Evolutionary conservation across 2,797 vertebrate genomes (phyloP), one percentile per base, ranked within the genome.

Genomic region (Erpetoichthys calabaricus): DNA sequence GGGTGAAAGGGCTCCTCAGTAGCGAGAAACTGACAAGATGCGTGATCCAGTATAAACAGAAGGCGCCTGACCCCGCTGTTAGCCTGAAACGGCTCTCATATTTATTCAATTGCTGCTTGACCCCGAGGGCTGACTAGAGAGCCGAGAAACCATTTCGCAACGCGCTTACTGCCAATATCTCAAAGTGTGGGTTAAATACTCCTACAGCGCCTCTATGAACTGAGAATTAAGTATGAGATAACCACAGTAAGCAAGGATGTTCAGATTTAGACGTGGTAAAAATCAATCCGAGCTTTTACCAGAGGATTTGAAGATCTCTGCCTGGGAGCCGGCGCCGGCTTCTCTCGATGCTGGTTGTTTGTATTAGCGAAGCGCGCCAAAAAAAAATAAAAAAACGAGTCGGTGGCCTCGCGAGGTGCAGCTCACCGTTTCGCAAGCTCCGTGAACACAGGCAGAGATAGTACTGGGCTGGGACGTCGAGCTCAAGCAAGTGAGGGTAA

Each of bases 51-150:
- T 7, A 9, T 41, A 60, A 56, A 60, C 57, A 59, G 46, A 55
- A 46, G 47, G 25, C 7, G 44, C 5, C 45, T 51, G 55, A 65
- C 61, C 52, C 53, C 7, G 51, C 9, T 9, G 54, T 57, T 55
- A 9, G 9, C 5, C 45, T 49, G 52, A 58, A 51, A 58, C 55
- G 57, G 9, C 44, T 50, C 60, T 61, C 59, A 58, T 63, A 60
- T 68, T 60, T 70, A 62, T 64, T 72, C 57, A 67, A 51, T 58
- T 60, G 64, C 60, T 62, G 61, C 63, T 68, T 63, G 68, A 65
- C 60, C 57, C 52, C 4, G n/a, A 64, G 60, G 58, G 55, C 44
- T 56, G 59, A 41, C 60, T 59, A 47, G 51, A 65, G 60, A 57
- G 64, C 53, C 58, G 42, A 62, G 57, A 52, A 57, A 64, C 57